Conservation (phyloP, 2,113 vertebrate species). For the Australoheros scitulus region DNA sequence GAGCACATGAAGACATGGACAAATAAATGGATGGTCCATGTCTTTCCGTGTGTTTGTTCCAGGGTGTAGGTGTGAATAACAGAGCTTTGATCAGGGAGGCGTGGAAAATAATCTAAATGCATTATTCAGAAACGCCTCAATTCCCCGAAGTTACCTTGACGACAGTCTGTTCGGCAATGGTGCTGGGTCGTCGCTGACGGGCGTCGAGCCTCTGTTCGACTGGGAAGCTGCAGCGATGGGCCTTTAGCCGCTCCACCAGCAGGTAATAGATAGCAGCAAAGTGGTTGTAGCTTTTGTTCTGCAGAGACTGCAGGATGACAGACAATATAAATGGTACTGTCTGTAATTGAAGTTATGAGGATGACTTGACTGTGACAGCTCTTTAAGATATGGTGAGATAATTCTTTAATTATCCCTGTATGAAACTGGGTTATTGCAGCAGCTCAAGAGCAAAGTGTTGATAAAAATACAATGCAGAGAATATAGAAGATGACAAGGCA, state of each 20-base stretch:
- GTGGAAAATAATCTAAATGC: conserved; percentile 32
- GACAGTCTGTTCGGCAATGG: conserved; percentile 92
- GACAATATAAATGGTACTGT: conserved; percentile 3
- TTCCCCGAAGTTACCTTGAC: conserved; percentile 86
- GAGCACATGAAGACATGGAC: conserved; percentile 35
- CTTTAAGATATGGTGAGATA: conserved; percentile 8
- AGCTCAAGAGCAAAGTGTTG: neutral
- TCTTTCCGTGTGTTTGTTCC: conserved; percentile 36
- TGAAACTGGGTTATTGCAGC: conserved; percentile 31
- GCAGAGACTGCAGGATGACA: conserved; percentile 86
- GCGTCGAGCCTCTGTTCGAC: conserved; percentile 93
- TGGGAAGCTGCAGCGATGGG: conserved; percentile 96
- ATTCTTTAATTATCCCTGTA: conserved; percentile 9
- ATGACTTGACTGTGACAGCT: conserved; percentile 20
- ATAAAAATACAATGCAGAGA: conserved; percentile 3
- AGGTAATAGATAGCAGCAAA: conserved; percentile 99
- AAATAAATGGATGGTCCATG: conserved; percentile 31
- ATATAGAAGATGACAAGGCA: neutral
- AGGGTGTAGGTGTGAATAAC: conserved; percentile 69
- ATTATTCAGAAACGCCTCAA: conserved; percentile 32
- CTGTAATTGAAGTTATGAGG: conserved; percentile 9
- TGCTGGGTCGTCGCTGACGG: conserved; percentile 93
- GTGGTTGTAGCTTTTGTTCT: conserved; percentile 99
- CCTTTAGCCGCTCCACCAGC: conserved; percentile 95
- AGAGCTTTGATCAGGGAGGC: conserved; percentile 65